phyloP scores from a whole-genome alignment of 2,113 vertebrate genomes.

The Pontoporia blainvillei region DNA sequence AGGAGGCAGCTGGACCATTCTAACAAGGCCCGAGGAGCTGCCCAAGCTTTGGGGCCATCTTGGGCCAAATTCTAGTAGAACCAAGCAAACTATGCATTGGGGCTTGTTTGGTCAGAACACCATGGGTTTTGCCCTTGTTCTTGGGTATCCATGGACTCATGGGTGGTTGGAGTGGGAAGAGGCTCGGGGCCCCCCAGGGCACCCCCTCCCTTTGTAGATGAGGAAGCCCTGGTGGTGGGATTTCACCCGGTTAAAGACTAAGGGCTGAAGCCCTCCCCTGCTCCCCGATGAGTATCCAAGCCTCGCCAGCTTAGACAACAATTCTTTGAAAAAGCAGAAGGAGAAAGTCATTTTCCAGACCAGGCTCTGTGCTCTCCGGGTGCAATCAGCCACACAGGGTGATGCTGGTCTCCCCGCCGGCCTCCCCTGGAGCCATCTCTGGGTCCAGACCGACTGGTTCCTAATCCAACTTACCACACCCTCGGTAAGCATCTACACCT shows the following conservation, averaged over 20 bases:
- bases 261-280: not conserved
- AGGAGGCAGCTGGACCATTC: not conserved
- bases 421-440: not conserved
- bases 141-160: not conserved
- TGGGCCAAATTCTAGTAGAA: not conserved
- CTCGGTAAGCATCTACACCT: accelerated
- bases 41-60: not conserved
- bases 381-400: accelerated
- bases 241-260: not conserved
- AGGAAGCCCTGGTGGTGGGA: not conserved
- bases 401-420: no score
- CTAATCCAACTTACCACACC: not conserved
- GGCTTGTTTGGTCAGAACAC: not conserved
- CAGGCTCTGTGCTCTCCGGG: not conserved
- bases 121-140: not conserved
- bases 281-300: accelerated
- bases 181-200: not conserved
- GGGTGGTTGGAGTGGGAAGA: not conserved
- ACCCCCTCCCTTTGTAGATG: not conserved
- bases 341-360: not conserved
- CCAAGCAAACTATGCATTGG: not conserved
- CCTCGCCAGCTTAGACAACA: not conserved
- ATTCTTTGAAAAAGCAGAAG: not conserved
- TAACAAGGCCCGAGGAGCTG: not conserved
- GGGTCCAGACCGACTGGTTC: not conserved